Percentiles rank a stretch among this genome's conserved stretches.
These are phyloP conservation scores for Pyrochroa serraticornis DNA, from an alignment of 2,888 invertebrate genomes.

Conservation along the genomic window DNA sequence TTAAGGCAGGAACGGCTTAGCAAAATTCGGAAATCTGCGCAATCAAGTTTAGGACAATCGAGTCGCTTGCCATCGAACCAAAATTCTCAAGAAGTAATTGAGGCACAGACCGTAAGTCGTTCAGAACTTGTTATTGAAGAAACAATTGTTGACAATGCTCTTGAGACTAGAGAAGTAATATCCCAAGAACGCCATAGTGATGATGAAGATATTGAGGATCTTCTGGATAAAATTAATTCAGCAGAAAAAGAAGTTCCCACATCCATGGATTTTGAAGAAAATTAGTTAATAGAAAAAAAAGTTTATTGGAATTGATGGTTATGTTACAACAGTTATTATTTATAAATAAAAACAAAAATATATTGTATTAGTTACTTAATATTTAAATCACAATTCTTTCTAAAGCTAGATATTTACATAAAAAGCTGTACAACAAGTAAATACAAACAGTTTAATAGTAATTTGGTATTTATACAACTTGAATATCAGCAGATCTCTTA, in stretches of 20 bases:
- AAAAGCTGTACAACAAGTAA: conserved; percentile 25
- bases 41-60: not conserved
- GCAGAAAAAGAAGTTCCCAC: not conserved
- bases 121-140: too few species aligned
- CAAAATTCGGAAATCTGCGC: conserved; percentile 13
- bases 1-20: conserved; percentile 48
- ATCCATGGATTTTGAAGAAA: not conserved
- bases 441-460: conserved; percentile 18
- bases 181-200: not conserved
- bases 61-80: not conserved
- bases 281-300: conserved; percentile 18
- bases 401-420: conserved; percentile 38
- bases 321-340: conserved; percentile 33
- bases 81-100: not conserved
- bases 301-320: conserved; percentile 27
- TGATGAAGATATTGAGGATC: not conserved
- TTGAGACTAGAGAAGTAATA: not conserved
- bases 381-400: conserved; percentile 43
- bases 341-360: conserved; percentile 17
- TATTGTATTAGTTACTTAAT: conserved; percentile 37
- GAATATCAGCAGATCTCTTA: conserved; percentile 21
- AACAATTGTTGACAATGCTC: too few species aligned
- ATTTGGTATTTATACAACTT: conserved; percentile 16
- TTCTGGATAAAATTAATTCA: conserved; percentile 10
- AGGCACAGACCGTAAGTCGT: too few species aligned